Conservation (phyloP, 2,113 vertebrate genomes). For the Psophia crepitans region DNA sequence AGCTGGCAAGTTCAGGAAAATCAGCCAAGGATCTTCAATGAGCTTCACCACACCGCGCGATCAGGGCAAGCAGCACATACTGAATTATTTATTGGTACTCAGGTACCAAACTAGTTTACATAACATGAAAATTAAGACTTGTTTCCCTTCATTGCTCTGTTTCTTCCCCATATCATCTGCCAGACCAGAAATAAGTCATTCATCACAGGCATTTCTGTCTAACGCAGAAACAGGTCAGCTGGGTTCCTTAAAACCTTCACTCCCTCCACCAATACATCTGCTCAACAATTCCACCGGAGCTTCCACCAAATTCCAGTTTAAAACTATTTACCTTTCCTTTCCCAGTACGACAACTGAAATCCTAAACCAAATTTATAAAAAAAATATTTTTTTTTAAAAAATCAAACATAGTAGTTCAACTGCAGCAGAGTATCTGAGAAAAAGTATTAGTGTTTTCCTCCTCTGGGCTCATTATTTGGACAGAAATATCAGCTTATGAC, state of each 20-base stretch:
- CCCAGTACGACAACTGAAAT: background rate
- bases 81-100: background rate
- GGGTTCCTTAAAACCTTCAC: background rate
- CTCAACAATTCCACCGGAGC: background rate
- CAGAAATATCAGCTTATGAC: background rate
- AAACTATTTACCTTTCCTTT: background rate
- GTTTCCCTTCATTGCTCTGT: background rate
- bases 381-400: no score
- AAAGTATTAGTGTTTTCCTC: background rate
- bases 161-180: background rate
- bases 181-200: background rate
- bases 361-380: background rate
- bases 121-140: background rate
- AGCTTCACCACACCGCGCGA: background rate
- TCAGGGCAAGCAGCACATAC: background rate
- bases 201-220: background rate
- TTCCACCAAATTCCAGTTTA: background rate
- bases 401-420: background rate
- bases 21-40: background rate
- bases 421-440: background rate
- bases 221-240: background rate
- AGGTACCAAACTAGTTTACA: background rate
- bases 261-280: background rate
- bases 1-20: background rate
- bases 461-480: background rate